Conservation (phyloP, 2,113 vertebrate species). For the Pelodiscus sinensis region DNA sequence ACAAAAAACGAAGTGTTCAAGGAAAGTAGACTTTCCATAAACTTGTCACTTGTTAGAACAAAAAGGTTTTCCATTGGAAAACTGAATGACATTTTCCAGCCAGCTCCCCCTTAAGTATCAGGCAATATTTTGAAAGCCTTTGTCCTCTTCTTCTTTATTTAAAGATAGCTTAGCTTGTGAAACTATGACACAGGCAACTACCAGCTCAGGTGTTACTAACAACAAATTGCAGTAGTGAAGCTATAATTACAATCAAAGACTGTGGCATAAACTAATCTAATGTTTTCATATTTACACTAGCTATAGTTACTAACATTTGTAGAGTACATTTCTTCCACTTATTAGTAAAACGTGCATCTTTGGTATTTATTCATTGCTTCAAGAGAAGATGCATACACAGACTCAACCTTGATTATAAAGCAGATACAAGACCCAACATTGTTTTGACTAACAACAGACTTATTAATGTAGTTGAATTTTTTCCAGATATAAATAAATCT, state of each 20-base stretch:
- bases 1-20: background rate
- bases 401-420: background rate
- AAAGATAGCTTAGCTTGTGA: background rate
- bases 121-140: background rate
- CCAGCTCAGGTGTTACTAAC: slow-evolving; percentile 13
- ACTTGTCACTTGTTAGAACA: background rate
- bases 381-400: background rate
- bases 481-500: background rate
- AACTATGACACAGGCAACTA: background rate
- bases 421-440: background rate
- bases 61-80: background rate
- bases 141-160: background rate
- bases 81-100: background rate
- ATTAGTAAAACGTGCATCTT: background rate
- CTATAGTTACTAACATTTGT: slow-evolving; percentile 28
- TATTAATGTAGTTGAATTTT: background rate
- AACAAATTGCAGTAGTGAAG: slow-evolving; percentile 10
- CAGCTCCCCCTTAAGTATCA: background rate
- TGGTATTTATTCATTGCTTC: background rate
- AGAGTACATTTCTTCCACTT: background rate
- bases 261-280: slow-evolving; percentile 24
- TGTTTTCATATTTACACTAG: slow-evolving; percentile 8
- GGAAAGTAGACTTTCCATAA: background rate
- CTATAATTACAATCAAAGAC: slow-evolving; percentile 36
- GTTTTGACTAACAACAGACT: background rate